A percentile compares a stretch with the other conserved stretches of the same genome.
These are phyloP conservation scores for Neodiprion fabricii DNA, from an alignment of 1,140 invertebrate genomes.

Conservation along the genomic window DNA sequence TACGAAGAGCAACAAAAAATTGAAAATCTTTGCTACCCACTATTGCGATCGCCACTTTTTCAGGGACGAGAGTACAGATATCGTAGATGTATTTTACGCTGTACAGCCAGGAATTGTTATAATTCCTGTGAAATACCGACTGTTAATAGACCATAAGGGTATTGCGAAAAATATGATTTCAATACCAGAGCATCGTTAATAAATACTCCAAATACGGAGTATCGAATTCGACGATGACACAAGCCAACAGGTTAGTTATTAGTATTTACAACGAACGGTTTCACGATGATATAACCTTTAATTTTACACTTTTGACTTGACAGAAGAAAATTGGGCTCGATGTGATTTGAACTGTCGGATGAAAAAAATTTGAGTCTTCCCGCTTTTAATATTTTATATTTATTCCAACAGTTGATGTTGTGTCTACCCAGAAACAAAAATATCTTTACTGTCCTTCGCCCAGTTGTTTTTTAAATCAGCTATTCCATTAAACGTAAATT, in stretches of 20 bases:
- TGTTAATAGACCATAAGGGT: neutral
- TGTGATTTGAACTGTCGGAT: too few species aligned
- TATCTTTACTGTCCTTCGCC: too few species aligned
- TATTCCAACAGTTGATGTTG: too few species aligned
- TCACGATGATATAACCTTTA: constrained; percentile 21
- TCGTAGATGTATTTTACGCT: neutral
- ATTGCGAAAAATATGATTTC: neutral
- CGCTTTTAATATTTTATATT: too few species aligned
- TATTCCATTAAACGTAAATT: too few species aligned
- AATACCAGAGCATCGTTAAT: too few species aligned
- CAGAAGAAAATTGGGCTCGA: too few species aligned
- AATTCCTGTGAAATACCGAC: neutral
- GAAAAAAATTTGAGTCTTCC: too few species aligned
- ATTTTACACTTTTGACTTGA: constrained; percentile 7
- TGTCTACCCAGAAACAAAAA: too few species aligned
- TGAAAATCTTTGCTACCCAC: neutral
- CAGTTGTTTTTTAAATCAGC: too few species aligned
- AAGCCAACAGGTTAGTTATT: constrained; percentile 40
- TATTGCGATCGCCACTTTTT: neutral
- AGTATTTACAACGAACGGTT: constrained; percentile 23
- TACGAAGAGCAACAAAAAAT: neutral
- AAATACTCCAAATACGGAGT: neutral
- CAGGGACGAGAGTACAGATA: neutral
- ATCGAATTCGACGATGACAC: constrained; percentile 33
- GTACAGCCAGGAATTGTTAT: neutral